Evolutionary conservation across 2,797 vertebrate genomes (phyloP).

Genomic region (Onychomys arenicola): DNA sequence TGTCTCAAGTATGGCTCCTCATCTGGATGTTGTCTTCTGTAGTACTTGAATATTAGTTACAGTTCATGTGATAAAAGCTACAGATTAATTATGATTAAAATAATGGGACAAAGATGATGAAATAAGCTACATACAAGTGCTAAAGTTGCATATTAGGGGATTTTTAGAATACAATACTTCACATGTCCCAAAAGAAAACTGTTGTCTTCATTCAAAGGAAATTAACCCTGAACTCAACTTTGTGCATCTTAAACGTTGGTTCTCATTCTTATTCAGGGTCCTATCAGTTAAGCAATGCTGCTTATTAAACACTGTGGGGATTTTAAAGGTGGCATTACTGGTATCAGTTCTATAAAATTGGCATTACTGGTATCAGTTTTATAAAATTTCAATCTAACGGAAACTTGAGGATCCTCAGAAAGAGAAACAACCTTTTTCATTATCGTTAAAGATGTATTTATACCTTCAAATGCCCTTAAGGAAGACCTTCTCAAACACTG

Average conservation of each 20-base stretch:
- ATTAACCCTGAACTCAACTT: not conserved
- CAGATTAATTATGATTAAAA: not conserved
- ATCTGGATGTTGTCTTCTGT: not conserved
- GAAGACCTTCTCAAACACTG: not conserved
- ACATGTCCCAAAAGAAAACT: not conserved
- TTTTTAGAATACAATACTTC: not conserved
- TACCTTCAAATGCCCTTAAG: conserved; percentile 32
- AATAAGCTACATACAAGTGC: not conserved
- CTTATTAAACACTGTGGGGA: not conserved
- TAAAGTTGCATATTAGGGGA: not conserved
- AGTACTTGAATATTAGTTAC: not conserved
- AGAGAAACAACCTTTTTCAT: conserved; percentile 2
- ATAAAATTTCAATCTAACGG: not conserved
- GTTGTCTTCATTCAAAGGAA: not conserved
- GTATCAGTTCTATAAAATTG: not conserved
- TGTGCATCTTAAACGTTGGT: not conserved
- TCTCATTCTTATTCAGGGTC: not conserved
- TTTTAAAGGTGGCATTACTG: conserved; percentile 5
- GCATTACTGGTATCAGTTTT: no score
- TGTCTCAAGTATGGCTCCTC: not conserved
- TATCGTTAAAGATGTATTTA: conserved; percentile 11
- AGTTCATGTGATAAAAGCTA: not conserved
- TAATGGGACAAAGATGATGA: not conserved
- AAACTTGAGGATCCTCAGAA: conserved; percentile 26
- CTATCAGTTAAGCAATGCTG: not conserved